Conservation (phyloP, 1,140 invertebrate species). For the Eueides isabella region DNA sequence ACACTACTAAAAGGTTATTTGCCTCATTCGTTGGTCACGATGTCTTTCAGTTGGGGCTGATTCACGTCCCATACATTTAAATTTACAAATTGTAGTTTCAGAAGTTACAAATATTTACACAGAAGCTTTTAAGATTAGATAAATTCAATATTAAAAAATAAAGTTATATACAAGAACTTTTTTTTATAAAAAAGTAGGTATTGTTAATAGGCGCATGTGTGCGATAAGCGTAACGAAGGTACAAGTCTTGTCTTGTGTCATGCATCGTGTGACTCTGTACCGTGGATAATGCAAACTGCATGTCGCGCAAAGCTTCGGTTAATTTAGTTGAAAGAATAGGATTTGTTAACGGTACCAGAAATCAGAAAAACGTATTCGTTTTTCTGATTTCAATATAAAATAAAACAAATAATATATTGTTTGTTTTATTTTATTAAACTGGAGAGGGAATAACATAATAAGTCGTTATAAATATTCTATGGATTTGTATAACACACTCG, state of each 20-base stretch:
- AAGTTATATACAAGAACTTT: constrained; percentile 20
- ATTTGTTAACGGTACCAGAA: constrained; percentile 35
- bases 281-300: constrained; percentile 58
- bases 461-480: not conserved
- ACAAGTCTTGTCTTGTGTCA: constrained; percentile 53
- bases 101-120: not conserved
- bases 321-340: constrained; percentile 28
- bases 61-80: constrained; percentile 73
- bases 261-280: constrained; percentile 43
- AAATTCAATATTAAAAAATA: not conserved
- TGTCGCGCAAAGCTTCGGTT: constrained; percentile 14
- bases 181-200: constrained; percentile 51
- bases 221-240: constrained; percentile 48
- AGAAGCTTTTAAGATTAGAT: not conserved
- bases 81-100: constrained; percentile 28
- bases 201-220: constrained; percentile 46
- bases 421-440: not conserved
- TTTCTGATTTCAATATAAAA: no score
- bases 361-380: not conserved
- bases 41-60: constrained; percentile 58
- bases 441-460: not conserved
- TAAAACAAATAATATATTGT: no score
- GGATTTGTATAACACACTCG: not conserved
- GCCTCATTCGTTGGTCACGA: constrained; percentile 65
- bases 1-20: constrained; percentile 64